Evolutionary conservation across 1,140 invertebrate species (phyloP), one percentile per base, ranked within the genome.

Genomic region (Conus ventricosus): DNA sequence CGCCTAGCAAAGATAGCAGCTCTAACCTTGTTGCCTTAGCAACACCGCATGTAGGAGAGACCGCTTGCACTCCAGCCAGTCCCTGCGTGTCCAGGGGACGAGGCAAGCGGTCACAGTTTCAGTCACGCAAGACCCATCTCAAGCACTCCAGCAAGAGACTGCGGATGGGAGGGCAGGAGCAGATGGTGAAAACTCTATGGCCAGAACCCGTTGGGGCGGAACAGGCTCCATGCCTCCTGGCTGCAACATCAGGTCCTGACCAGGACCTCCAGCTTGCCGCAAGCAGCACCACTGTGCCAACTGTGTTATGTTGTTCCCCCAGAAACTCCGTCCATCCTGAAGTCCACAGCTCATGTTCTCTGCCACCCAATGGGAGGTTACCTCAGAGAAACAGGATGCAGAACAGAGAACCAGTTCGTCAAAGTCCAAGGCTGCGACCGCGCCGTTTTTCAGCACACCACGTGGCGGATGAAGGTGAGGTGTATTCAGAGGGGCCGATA

Each of bases 351-450:
- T 1, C 76, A 78, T 39, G 8, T 17, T 78, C 76, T 13, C 76
- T 23, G 53, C 81, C 4, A n/a, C 23, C 57, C 82, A 84, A 84
- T 15, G 82, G 82, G 25, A 60, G 13, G 55, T 27, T 63, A 23
- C 51, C 82, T 25, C 4, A 17, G 23, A 84, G 27, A 27, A 63
- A 6, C n/a, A 67, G 27, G n/a, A 8, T 25, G 55, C 5, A 11
- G 54, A 84, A 27, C 8, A 53, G 27, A 23, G 55, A 60, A n/a
- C 55, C 55, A 5, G 25, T 84, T 27, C 54, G 82, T 1, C 82
- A 84, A 25, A 84, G 82, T n/a, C 82, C 82, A 8, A 60, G 82
- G n/a, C 55, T 84, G n/a, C 82, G 82, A 63, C 82, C 54, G 4
- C 82, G 51, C 13, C 80, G 23, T 23, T 17, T 20, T 10, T 54